Conservation (phyloP, 1,140 invertebrate species). For the Bicyclus anynana region DNA sequence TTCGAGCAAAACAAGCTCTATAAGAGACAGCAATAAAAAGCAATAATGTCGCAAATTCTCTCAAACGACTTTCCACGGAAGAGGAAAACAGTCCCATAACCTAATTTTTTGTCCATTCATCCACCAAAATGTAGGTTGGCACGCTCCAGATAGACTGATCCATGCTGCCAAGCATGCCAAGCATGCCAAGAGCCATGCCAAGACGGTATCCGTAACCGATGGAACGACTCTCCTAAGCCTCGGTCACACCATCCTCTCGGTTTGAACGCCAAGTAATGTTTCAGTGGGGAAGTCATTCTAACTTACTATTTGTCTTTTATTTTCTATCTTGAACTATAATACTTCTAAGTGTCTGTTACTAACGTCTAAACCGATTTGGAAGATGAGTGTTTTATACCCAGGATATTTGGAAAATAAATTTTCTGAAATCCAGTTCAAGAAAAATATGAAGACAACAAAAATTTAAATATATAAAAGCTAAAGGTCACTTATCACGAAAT, state of each 20-base stretch:
- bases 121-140: slow-evolving; percentile 39
- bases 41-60: slow-evolving; percentile 34
- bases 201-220: slow-evolving; percentile 46
- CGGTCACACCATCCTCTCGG: neutral
- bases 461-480: no score
- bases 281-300: no score
- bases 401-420: no score
- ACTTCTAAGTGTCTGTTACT: no score
- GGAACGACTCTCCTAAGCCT: slow-evolving; percentile 12
- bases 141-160: slow-evolving; percentile 39
- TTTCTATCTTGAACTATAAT: no score
- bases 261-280: neutral
- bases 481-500: no score
- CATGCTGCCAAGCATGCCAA: slow-evolving; percentile 57
- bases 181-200: slow-evolving; percentile 39
- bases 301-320: no score
- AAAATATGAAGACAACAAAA: no score
- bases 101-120: slow-evolving; percentile 47
- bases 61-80: slow-evolving; percentile 30
- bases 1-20: slow-evolving; percentile 1
- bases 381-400: no score
- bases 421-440: no score
- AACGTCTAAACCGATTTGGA: no score
- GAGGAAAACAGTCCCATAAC: slow-evolving; percentile 39
- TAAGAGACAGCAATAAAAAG: slow-evolving; percentile 14